Base-by-base conservation (phyloP, 2,797 vertebrate species). In the Pygocentrus nattereri region DNA sequence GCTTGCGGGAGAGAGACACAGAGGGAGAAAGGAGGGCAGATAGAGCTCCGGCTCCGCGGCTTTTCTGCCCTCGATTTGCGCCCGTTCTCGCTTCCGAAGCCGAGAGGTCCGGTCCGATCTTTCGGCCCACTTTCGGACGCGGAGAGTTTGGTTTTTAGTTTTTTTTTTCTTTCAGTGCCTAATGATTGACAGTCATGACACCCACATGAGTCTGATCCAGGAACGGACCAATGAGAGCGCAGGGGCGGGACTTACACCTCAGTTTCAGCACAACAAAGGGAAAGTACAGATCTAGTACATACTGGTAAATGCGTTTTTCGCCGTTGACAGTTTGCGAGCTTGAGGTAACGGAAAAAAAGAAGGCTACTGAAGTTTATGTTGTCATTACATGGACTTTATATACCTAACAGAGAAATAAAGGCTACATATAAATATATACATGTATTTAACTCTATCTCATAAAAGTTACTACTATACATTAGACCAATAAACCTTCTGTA, bases 101-200 rank as follows among this genome's bases (percentile, higher is more conserved):
- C 23, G 23, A 27, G 23, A 2, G 23, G 58, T 23, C 58, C 58
- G 59, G 25, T 30, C 27, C 59, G 12, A 12, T 61, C 25, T 61
- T 4, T 61, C 59, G 59, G 59, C 25, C 59, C 59, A 62, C 27
- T 62, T 62, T 31, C 25, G 18, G 41, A 69, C 68, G 47, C 25
- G 38, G 69, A 84, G 65, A 83, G 83, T 87, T 88, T 82, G 81
- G 85, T 87, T 85, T 87, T 87, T n/a, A 38, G 19, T 38, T 34
- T 85, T 84, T 91, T 91, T 86, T 38, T 34, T 85, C 84, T 91
- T 91, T 86, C 82, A n/a, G 87, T 88, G 78, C 82, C 84, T 84
- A 83, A 76, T 94, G 93, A 93, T 93, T 94, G 93, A 93, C 92
- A 91, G 90, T 84, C 85, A 77, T 84, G 68, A 86, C 88, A 88